phyloP scores from a whole-genome alignment of 2,888 invertebrate species.

The Chromoteleia sp. region DNA sequence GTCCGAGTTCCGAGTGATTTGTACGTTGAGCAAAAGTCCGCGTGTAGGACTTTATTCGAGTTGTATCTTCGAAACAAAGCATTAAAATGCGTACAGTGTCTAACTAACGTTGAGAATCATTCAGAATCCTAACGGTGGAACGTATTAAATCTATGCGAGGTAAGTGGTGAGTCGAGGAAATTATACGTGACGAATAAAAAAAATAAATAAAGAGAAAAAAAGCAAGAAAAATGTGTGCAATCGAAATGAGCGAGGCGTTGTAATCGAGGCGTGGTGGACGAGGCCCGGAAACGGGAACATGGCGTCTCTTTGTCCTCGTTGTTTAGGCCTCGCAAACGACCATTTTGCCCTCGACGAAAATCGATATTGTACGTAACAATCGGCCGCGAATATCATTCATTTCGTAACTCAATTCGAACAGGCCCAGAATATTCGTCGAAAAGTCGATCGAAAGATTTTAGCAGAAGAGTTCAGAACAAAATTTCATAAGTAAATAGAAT shows the following conservation, averaged over 20 bases:
- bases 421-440: conserved; percentile 60
- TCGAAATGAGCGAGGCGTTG: conserved; percentile 50
- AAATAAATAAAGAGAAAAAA: not conserved
- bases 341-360: conserved; percentile 78
- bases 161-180: conserved; percentile 38
- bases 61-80: not conserved
- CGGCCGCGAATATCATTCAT: conserved; percentile 58
- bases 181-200: conserved; percentile 22
- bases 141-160: conserved; percentile 47
- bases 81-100: conserved; percentile 32
- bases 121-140: conserved; percentile 25
- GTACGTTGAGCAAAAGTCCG: not conserved
- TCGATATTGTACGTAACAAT: conserved; percentile 75
- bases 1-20: not conserved
- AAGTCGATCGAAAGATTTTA: conserved; percentile 54
- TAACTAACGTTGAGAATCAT: conserved; percentile 36
- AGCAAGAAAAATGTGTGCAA: conserved; percentile 33
- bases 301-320: conserved; percentile 76
- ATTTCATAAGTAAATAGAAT: not conserved
- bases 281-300: conserved; percentile 72
- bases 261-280: conserved; percentile 65
- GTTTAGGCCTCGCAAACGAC: conserved; percentile 76
- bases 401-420: conserved; percentile 67
- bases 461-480: conserved; percentile 4
- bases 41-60: not conserved